Percentiles rank a stretch among this genome's conserved stretches.
These are phyloP conservation scores for Tylochromis polylepis DNA, from an alignment of 2,113 vertebrate species.

Conservation along the genomic window DNA sequence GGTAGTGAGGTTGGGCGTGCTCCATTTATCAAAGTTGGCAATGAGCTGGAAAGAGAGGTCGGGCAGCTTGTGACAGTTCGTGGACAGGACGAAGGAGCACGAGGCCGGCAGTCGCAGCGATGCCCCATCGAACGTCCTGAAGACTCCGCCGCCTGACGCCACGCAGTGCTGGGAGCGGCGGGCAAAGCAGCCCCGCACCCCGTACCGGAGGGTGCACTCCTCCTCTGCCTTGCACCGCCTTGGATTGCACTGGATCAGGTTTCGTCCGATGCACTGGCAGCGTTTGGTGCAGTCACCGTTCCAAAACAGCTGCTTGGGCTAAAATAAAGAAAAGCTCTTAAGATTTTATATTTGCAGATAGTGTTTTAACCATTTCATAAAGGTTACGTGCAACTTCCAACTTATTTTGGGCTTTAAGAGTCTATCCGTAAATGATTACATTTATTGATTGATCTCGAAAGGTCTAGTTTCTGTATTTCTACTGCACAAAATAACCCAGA, in stretches of 20 bases:
- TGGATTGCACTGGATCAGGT: slow-evolving; percentile 93
- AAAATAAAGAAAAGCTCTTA: neutral
- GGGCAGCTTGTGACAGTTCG: slow-evolving; percentile 95
- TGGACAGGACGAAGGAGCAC: slow-evolving; percentile 95
- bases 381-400: neutral
- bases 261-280: slow-evolving; percentile 95
- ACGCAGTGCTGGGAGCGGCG: slow-evolving; percentile 87
- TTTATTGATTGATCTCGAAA: neutral
- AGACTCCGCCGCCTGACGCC: slow-evolving; percentile 88
- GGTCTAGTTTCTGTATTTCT: neutral
- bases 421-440: neutral
- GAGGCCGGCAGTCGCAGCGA: slow-evolving; percentile 94
- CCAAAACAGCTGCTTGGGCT: slow-evolving; percentile 98
- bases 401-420: neutral
- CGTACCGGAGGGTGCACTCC: slow-evolving; percentile 83
- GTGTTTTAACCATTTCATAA: neutral
- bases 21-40: slow-evolving; percentile 98
- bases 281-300: slow-evolving; percentile 91
- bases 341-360: neutral
- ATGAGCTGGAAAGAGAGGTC: slow-evolving; percentile 98
- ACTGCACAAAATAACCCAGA: neutral
- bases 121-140: slow-evolving; percentile 93
- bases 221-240: slow-evolving; percentile 92
- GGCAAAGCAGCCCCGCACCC: slow-evolving; percentile 86
- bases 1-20: slow-evolving; percentile 90